These are phyloP conservation scores for Drosophila imparisetae DNA, from an alignment of 2,888 invertebrate species.

Conservation along the genomic window DNA sequence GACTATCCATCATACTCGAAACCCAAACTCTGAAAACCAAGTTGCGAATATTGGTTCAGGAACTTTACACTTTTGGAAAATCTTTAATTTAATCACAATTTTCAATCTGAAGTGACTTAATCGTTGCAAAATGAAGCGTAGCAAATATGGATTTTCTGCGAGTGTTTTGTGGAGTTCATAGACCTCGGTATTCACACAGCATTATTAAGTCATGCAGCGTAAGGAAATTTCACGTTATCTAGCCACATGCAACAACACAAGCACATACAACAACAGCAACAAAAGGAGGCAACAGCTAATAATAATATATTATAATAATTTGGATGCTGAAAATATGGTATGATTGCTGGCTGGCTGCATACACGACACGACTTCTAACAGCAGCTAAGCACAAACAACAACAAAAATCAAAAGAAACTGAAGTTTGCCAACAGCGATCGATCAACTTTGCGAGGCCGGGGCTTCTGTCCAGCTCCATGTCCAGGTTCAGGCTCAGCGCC, in stretches of 20 bases:
- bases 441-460: conserved; percentile 50
- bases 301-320: conserved; percentile 84
- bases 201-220: conserved; percentile 45
- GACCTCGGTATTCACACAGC: conserved; percentile 49
- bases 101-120: background rate
- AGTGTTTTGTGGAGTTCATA: conserved; percentile 3
- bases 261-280: conserved; percentile 7
- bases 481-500: conserved; percentile 48
- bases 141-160: background rate
- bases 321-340: conserved; percentile 81
- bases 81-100: background rate
- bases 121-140: no score
- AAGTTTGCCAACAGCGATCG: conserved; percentile 57
- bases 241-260: conserved; percentile 48
- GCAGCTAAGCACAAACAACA: conserved; percentile 32
- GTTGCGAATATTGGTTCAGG: background rate
- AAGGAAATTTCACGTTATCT: conserved; percentile 50
- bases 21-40: background rate
- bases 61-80: background rate
- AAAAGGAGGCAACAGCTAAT: conserved; percentile 64
- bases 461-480: conserved; percentile 19
- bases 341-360: conserved; percentile 73
- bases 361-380: conserved; percentile 66
- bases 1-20: conserved; percentile 59
- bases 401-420: conserved; percentile 5